Conservation (phyloP, 23 tunicate species). For the Botrylloides violaceus region DNA sequence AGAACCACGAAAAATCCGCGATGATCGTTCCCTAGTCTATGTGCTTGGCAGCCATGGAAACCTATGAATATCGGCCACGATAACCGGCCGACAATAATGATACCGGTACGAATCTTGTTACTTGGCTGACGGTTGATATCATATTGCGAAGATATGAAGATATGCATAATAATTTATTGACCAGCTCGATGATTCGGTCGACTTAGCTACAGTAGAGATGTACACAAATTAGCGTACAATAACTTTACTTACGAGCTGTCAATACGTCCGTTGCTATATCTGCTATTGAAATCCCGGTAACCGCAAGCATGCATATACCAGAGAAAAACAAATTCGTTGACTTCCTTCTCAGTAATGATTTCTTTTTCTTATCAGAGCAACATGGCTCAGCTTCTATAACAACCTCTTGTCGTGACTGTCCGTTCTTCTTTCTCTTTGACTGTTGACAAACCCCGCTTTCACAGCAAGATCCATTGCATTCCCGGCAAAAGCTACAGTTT, state of each 20-base stretch:
- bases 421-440: not conserved
- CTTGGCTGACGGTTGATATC: no score
- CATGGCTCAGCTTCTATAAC: not conserved
- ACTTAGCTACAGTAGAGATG: not conserved
- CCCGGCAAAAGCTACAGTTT: not conserved
- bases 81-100: no score
- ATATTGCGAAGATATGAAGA: no score
- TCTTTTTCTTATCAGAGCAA: not conserved
- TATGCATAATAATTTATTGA: no score
- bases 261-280: conserved; percentile 29
- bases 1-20: no score
- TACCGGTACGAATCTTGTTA: no score
- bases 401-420: not conserved
- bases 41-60: no score
- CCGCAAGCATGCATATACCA: conserved; percentile 18
- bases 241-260: conserved; percentile 16
- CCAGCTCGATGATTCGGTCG: no score
- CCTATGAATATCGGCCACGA: no score
- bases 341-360: conserved; percentile 1
- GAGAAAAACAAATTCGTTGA: conserved; percentile 22
- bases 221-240: not conserved
- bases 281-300: conserved; percentile 14
- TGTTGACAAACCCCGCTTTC: conserved; percentile 8
- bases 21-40: no score
- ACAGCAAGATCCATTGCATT: conserved; percentile 6